phyloP scores from a whole-genome alignment of 2,797 vertebrate genomes.

The Anabacerthia variegaticeps region DNA sequence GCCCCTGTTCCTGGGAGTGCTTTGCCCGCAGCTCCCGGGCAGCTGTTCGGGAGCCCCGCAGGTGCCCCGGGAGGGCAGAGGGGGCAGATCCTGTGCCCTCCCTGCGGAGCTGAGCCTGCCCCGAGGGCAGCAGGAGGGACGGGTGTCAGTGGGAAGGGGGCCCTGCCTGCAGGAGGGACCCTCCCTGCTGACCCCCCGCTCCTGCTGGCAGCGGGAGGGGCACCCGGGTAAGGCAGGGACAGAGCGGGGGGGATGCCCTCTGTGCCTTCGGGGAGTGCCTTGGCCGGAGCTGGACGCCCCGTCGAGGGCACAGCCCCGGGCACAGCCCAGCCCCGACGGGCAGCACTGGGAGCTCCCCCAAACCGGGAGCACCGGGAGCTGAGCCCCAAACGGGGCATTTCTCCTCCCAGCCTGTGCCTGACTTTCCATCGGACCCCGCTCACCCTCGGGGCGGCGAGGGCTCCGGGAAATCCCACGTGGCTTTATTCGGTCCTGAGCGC shows the following conservation, averaged over 20 bases:
- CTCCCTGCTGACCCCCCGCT: not conserved
- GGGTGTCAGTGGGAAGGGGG: not conserved
- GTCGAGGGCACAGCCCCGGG: rapidly evolving
- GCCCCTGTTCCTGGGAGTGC: no score
- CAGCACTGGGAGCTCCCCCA: rapidly evolving
- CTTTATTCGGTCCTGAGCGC: not conserved
- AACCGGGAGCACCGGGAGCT: rapidly evolving
- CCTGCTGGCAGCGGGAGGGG: not conserved
- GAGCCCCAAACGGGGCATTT: not conserved
- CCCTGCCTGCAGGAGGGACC: not conserved
- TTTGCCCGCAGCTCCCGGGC: not conserved
- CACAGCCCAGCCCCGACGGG: not conserved
- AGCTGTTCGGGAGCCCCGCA: not conserved
- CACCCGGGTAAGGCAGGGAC: not conserved
- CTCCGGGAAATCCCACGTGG: not conserved
- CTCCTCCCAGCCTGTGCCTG: rapidly evolving
- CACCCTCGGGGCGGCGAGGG: not conserved
- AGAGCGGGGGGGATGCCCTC: not conserved
- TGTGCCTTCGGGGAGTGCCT: not conserved
- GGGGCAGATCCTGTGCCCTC: not conserved
- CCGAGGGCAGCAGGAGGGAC: not conserved
- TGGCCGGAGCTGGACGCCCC: not conserved
- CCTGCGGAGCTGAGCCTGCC: not conserved
- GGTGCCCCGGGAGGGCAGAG: not conserved
- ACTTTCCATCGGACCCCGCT: no score